Percentiles rank a stretch among this genome's conserved stretches.
These are phyloP conservation scores for Apomyelois bistriatella DNA, from an alignment of 2,888 invertebrate species.

Conservation along the genomic window DNA sequence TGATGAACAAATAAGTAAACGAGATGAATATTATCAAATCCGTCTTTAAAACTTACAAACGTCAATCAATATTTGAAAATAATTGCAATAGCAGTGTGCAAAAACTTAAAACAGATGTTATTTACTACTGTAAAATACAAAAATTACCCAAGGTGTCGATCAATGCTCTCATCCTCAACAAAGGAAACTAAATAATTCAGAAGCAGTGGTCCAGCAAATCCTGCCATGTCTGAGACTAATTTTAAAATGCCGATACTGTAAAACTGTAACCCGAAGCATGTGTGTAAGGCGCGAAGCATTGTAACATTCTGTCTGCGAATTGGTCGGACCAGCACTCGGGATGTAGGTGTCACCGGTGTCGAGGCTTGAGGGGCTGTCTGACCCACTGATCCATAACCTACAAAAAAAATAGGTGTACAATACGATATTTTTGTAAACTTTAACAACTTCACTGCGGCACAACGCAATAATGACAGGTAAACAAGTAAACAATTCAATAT, in stretches of 20 bases:
- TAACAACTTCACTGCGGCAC: too few species aligned
- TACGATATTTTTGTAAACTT: background rate
- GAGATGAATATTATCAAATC: too few species aligned
- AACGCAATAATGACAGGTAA: too few species aligned
- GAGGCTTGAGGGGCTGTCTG: slow-evolving; percentile 51
- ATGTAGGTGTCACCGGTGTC: slow-evolving; percentile 62
- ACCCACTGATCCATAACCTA: slow-evolving; percentile 63
- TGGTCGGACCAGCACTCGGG: slow-evolving; percentile 53
- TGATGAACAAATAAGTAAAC: too few species aligned
- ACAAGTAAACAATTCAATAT: too few species aligned
- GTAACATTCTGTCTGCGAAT: slow-evolving; percentile 70
- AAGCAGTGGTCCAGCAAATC: slow-evolving; percentile 94
- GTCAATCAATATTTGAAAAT: too few species aligned
- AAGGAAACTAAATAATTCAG: slow-evolving; percentile 90
- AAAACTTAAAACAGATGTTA: too few species aligned
- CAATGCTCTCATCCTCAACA: slow-evolving; percentile 85
- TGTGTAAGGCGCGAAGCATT: slow-evolving; percentile 84
- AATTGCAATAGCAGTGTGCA: too few species aligned
- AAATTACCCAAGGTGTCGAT: slow-evolving; percentile 82
- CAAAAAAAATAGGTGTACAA: background rate
- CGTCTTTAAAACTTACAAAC: too few species aligned
- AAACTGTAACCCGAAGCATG: slow-evolving; percentile 89
- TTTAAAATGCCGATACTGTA: slow-evolving; percentile 91
- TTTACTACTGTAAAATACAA: background rate
- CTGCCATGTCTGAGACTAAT: slow-evolving; percentile 88